These are phyloP conservation scores for Eupeodes corollae DNA, from an alignment of 1,140 invertebrate genomes.

Conservation along the genomic window DNA sequence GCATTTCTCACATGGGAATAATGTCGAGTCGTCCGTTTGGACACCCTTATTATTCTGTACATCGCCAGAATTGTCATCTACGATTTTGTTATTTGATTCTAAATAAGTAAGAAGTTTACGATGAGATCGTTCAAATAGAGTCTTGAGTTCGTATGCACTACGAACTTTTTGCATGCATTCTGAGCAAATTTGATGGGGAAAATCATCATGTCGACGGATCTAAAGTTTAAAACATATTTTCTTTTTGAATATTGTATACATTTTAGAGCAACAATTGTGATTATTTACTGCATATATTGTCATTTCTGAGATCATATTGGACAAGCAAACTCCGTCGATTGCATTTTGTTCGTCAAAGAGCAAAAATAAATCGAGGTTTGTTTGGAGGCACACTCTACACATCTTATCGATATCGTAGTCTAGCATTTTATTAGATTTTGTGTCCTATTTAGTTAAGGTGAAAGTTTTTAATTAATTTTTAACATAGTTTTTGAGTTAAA, in stretches of 20 bases:
- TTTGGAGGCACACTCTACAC: slow-evolving; percentile 3
- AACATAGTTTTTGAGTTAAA: too few relatives aligned
- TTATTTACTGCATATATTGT: slow-evolving; percentile 1
- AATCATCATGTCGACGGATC: not conserved
- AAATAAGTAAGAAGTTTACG: not conserved
- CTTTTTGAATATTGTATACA: too few relatives aligned
- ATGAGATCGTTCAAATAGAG: slow-evolving; percentile 1
- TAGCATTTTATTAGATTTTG: too few relatives aligned
- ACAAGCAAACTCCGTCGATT: not conserved
- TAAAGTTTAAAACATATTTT: not conserved
- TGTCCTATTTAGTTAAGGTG: too few relatives aligned
- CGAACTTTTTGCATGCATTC: not conserved
- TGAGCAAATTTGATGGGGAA: slow-evolving; percentile 3
- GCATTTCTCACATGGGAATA: slow-evolving; percentile 2
- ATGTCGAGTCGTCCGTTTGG: not conserved
- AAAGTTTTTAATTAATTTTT: too few relatives aligned
- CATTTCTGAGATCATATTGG: not conserved
- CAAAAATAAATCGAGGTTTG: not conserved
- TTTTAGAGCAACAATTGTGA: not conserved
- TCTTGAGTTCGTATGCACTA: slow-evolving; percentile 2
- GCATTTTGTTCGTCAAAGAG: not conserved
- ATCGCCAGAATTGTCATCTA: not conserved
- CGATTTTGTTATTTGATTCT: not conserved
- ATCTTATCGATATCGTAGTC: slow-evolving; percentile 4
- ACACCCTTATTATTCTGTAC: not conserved